Base-by-base conservation (phyloP, 2,113 vertebrate species). In the Apteryx mantelli region DNA sequence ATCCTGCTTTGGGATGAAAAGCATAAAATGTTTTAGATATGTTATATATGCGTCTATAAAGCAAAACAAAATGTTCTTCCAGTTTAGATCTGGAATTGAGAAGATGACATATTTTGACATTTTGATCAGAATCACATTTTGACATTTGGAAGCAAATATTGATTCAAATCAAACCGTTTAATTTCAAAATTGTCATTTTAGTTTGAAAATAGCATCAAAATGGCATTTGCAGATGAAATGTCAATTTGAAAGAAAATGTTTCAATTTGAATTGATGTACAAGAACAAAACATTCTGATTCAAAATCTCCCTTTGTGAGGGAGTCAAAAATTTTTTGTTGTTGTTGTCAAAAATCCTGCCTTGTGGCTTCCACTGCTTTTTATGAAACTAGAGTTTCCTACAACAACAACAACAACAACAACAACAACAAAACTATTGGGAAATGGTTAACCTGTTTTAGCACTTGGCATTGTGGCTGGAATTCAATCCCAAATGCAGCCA, bases 131-230 rank as follows among this genome's bases (percentile, higher is more conserved):
- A 94, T 90, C 50, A 55, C 92, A 48, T 88, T 91, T 94, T 97
- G 92, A 74, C 88, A 92, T 94, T 92, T 92, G 86, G 90, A 91
- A 93, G 61, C 32, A 97, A 97, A 96, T 95, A 96, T 97, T 96
- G 96, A 93, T 96, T 94, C 86, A 82, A 86, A 88, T 69, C 79
- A 75, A 97, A 92, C 42, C 40, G 69, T 46, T 95, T 93, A 80
- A 40, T 79, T 89, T 96, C 80, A 77, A 88, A 96, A 78, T 74
- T 88, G 61, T 71, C 78, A 79, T 76, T 95, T 86, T 42, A 71
- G 46, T 86, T 94, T 86, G 90, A 86, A 96, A 93, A 86, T 75
- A 92, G 6, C 61, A 86, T 86, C 86, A 82, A 93, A 92, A 84
- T 94, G 77, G 38, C 92, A 92, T 92, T 95, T 92, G 61, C 56